Evolutionary conservation across 2,113 vertebrate genomes (phyloP).

Genomic region (Megaceryle maxima): DNA sequence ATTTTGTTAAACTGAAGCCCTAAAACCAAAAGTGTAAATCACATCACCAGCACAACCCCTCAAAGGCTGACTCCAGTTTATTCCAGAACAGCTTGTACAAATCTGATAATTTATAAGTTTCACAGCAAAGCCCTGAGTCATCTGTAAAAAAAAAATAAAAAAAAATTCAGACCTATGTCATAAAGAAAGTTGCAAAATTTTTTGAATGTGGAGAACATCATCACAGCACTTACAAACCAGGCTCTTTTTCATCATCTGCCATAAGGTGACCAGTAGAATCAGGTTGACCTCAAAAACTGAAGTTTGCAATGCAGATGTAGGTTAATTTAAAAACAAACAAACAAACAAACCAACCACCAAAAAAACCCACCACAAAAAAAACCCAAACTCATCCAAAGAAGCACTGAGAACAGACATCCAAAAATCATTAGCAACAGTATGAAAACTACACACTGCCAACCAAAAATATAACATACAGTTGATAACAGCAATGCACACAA

Average conservation of each 20-base stretch:
- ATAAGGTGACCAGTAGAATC: neutral
- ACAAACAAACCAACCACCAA: neutral
- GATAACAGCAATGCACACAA: neutral
- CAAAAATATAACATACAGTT: neutral
- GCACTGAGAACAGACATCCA: neutral
- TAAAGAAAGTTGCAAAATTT: neutral
- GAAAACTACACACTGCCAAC: neutral
- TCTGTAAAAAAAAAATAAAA: neutral
- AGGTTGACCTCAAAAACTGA: neutral
- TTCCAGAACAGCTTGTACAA: conserved; percentile 25
- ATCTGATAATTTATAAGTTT: neutral
- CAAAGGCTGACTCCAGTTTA: neutral
- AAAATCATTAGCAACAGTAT: neutral
- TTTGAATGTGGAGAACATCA: neutral
- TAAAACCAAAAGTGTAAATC: conserved; percentile 10
- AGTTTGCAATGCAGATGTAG: neutral
- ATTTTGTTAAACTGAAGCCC: neutral
- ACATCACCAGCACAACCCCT: neutral
- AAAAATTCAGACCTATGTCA: neutral
- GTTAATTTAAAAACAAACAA: neutral
- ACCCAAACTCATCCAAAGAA: neutral
- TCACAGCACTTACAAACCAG: neutral
- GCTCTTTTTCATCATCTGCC: neutral
- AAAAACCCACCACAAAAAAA: neutral
- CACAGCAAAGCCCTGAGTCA: neutral